A percentile compares a stretch with the other conserved stretches of the same genome.
Conservation (phyloP, 1,140 invertebrate species). For the Rhynchophorus ferrugineus region DNA sequence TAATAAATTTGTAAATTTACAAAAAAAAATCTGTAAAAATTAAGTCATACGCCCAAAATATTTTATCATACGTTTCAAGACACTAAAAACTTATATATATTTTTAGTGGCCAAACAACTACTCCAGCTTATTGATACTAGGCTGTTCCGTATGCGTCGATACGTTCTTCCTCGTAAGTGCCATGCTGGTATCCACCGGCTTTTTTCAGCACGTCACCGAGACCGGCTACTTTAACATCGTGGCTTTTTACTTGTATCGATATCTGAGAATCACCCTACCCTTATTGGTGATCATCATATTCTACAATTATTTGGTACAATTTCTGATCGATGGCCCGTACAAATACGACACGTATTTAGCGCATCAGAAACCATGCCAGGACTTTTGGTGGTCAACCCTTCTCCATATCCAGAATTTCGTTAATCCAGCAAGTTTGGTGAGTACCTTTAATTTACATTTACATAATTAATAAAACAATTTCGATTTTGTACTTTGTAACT, state of each 20-base stretch:
- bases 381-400: constrained; percentile 42
- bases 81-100: constrained; percentile 2
- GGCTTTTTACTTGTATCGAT: constrained; percentile 34
- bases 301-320: constrained; percentile 32
- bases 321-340: constrained; percentile 36
- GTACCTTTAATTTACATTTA: too few species aligned
- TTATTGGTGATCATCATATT: constrained; percentile 33
- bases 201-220: constrained; percentile 40
- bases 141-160: constrained; percentile 34
- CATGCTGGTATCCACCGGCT: constrained; percentile 41
- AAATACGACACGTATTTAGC: constrained; percentile 31
- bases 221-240: constrained; percentile 29
- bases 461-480: too few species aligned
- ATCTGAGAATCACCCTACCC: constrained; percentile 39
- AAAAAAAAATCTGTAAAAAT: too few species aligned
- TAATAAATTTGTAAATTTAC: too few species aligned
- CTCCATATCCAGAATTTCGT: constrained; percentile 40
- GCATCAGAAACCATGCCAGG: constrained; percentile 30
- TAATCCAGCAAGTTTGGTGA: constrained; percentile 28
- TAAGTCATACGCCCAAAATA: too few species aligned
- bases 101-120: constrained; percentile 24
- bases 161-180: constrained; percentile 45
- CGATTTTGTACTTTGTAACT: too few species aligned
- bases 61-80: too few species aligned
- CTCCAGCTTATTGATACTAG: constrained; percentile 22